phyloP scores from a whole-genome alignment of 2,797 vertebrate genomes.

The Cuniculus paca region DNA sequence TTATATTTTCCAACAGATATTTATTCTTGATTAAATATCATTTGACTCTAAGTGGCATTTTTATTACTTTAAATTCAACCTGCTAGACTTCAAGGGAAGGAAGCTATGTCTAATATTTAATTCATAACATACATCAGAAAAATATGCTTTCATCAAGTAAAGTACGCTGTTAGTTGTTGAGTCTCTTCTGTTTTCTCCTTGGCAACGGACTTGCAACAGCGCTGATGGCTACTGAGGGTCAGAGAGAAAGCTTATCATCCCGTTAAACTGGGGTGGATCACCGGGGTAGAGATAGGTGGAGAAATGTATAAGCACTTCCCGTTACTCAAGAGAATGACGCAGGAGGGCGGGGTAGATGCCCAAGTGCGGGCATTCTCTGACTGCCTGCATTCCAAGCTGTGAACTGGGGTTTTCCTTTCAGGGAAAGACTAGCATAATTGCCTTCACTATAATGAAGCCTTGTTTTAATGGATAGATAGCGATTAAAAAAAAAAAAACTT shows the following conservation, averaged over 20 bases:
- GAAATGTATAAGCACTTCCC: not conserved
- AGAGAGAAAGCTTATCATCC: not conserved
- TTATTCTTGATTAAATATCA: slow-evolving; percentile 9
- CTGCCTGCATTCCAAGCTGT: not conserved
- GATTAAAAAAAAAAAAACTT: not conserved
- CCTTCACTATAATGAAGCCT: not conserved
- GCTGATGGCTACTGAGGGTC: not conserved
- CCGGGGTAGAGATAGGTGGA: not conserved
- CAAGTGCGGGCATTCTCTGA: not conserved
- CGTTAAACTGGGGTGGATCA: accelerated
- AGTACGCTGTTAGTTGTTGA: not conserved
- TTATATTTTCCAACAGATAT: slow-evolving; percentile 18
- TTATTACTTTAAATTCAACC: slow-evolving; percentile 11
- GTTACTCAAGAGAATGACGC: not conserved
- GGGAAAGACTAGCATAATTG: not conserved
- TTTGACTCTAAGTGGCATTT: not conserved
- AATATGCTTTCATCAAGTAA: not conserved
- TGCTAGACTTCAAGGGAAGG: not conserved
- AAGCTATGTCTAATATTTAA: slow-evolving; percentile 35
- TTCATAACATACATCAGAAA: slow-evolving; percentile 8
- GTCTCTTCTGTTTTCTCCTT: not conserved
- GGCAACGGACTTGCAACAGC: not conserved
- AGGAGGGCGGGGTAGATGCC: not conserved
- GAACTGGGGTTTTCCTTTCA: not conserved
- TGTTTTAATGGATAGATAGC: not conserved